phyloP scores from a whole-genome alignment of 2,888 invertebrate genomes.

The Megastigmus dorsalis region DNA sequence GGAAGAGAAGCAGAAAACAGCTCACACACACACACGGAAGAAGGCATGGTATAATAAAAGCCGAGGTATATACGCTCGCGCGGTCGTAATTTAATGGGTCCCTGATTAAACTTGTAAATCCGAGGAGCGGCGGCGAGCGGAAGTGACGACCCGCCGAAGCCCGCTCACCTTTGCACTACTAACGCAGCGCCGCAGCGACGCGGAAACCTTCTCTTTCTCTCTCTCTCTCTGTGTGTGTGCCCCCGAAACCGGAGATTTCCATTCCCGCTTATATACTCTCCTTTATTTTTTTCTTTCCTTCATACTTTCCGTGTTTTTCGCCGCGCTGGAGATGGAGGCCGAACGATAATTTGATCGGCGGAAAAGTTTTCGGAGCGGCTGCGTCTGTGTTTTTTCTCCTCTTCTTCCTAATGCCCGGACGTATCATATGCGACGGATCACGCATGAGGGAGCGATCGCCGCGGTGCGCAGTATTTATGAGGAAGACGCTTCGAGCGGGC shows the following conservation, averaged over 20 bases:
- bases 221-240: no score
- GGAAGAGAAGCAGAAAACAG: background rate
- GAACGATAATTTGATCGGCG: background rate
- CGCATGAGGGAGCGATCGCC: no score
- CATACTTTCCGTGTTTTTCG: background rate
- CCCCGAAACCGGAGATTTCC: no score
- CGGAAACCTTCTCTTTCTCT: no score
- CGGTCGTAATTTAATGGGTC: constrained; percentile 69
- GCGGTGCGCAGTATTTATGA: no score
- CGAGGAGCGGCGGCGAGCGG: constrained; percentile 64
- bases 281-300: background rate
- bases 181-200: constrained; percentile 59
- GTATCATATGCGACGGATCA: background rate
- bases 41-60: no score
- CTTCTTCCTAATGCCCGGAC: no score
- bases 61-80: background rate
- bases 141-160: constrained; percentile 70
- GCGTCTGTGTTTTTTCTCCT: no score
- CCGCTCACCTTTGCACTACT: constrained; percentile 74
- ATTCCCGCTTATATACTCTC: no score
- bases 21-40: no score
- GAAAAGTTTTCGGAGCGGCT: no score
- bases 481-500: no score
- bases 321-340: background rate
- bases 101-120: constrained; percentile 75